Percentiles rank a stretch among this genome's conserved stretches.
Evolutionary conservation across 30 jellyfish, hydroid and myxozoan species (phyloP).

Genomic region (Catostylus mosaicus): DNA sequence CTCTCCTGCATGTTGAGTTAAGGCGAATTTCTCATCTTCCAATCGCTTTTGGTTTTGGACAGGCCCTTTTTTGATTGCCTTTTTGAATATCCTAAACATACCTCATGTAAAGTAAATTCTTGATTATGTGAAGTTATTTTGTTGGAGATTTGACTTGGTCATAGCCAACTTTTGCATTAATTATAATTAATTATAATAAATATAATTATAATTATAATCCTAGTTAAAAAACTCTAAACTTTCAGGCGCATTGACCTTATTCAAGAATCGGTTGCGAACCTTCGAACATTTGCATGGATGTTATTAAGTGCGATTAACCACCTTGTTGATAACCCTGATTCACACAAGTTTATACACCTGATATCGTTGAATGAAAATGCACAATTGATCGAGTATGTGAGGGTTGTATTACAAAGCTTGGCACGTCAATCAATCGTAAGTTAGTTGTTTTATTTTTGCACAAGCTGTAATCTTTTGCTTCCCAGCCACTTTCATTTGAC

Average conservation of each 20-base stretch:
- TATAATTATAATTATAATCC: too few species aligned
- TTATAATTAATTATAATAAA: too few species aligned
- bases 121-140: neutral
- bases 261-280: constrained; percentile 50
- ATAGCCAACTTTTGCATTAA: too few species aligned
- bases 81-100: too few species aligned
- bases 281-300: constrained; percentile 69
- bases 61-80: too few species aligned
- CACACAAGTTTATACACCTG: constrained; percentile 43
- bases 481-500: too few species aligned
- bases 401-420: constrained; percentile 30
- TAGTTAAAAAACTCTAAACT: too few species aligned
- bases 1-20: too few species aligned
- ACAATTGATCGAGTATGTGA: constrained; percentile 39
- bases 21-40: too few species aligned
- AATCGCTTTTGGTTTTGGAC: too few species aligned
- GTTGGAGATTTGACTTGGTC: neutral
- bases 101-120: too few species aligned
- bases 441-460: neutral
- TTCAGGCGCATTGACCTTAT: constrained; percentile 67
- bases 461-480: too few species aligned
- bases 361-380: constrained; percentile 47
- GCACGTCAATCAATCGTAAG: constrained; percentile 47
- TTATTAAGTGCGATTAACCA: constrained; percentile 80
- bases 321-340: constrained; percentile 56